A percentile compares a stretch with the other conserved stretches of the same genome.
These are phyloP conservation scores for Drosophila aff. DNA, from an alignment of 1,140 invertebrate species.

Conservation along the genomic window DNA sequence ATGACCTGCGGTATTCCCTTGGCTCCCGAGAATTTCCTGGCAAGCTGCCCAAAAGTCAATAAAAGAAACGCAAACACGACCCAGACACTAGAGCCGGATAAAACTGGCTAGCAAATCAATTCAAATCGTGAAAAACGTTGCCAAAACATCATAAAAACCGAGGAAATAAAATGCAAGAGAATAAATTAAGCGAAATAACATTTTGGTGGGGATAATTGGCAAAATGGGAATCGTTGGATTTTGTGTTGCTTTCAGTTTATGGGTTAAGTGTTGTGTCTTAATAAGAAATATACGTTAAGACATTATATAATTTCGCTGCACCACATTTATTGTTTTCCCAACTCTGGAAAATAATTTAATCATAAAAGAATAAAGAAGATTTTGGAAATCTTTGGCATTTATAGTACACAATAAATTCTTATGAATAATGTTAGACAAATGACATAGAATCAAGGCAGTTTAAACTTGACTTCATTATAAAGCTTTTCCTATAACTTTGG, in stretches of 20 bases:
- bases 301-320: conserved; percentile 11
- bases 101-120: conserved; percentile 56
- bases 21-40: conserved; percentile 59
- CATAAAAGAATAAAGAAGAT: neutral
- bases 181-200: conserved; percentile 16
- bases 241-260: conserved; percentile 10
- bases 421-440: neutral
- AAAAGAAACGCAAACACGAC: conserved; percentile 46
- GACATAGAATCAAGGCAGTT: conserved; percentile 2
- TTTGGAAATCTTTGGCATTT: neutral
- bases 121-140: conserved; percentile 24
- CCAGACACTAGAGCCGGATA: conserved; percentile 37
- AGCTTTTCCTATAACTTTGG: neutral
- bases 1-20: conserved; percentile 67
- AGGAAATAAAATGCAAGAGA: conserved; percentile 20
- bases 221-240: neutral
- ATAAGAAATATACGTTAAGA: neutral
- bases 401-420: neutral
- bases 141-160: conserved; percentile 41
- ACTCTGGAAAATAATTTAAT: neutral
- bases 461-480: neutral
- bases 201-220: conserved; percentile 14
- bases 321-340: neutral
- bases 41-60: conserved; percentile 48
- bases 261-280: conserved; percentile 4